Conservation (phyloP, 2,888 invertebrate species). For the Amphipyra berbera region DNA sequence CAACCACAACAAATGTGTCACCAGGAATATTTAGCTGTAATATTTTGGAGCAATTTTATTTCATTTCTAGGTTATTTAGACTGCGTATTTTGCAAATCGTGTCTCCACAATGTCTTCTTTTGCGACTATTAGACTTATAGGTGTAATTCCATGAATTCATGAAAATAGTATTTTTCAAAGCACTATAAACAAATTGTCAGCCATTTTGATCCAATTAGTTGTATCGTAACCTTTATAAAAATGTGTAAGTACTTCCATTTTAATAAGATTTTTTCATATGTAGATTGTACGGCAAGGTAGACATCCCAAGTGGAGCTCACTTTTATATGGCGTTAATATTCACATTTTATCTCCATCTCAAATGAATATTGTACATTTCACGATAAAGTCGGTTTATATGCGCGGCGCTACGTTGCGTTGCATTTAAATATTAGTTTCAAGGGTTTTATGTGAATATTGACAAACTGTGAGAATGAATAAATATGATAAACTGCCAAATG, state of each 20-base stretch:
- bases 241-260: constrained; percentile 89
- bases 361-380: constrained; percentile 66
- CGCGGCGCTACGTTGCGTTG: constrained; percentile 56
- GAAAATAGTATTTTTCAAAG: constrained; percentile 81
- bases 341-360: constrained; percentile 75
- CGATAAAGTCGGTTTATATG: constrained; percentile 58
- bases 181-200: constrained; percentile 83
- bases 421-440: constrained; percentile 68
- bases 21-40: constrained; percentile 76
- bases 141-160: constrained; percentile 77
- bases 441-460: constrained; percentile 85
- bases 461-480: constrained; percentile 75
- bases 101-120: constrained; percentile 82
- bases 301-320: constrained; percentile 79
- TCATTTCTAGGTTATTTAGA: constrained; percentile 67
- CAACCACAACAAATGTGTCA: constrained; percentile 71
- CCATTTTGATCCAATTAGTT: constrained; percentile 88
- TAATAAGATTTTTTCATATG: constrained; percentile 86
- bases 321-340: constrained; percentile 77
- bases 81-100: constrained; percentile 70
- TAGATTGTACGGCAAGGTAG: constrained; percentile 84
- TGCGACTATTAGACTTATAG: constrained; percentile 80
- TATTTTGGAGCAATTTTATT: constrained; percentile 64
- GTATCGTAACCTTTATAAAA: constrained; percentile 76
- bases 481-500: constrained; percentile 88